Base-by-base conservation (phyloP, 2,797 vertebrate genomes). In the Anniella stebbinsi region DNA sequence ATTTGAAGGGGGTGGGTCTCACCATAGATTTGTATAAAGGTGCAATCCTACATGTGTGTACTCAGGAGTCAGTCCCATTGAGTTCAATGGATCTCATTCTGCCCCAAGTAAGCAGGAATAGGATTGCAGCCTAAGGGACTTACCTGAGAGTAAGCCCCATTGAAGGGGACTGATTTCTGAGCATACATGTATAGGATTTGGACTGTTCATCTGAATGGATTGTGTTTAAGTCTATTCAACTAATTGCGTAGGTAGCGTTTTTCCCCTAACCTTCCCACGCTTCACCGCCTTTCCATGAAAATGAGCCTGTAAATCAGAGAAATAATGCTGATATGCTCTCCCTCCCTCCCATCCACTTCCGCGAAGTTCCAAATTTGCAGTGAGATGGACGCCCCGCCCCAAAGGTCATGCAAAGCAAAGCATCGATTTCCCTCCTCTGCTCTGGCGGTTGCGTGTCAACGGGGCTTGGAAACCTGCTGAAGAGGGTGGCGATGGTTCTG, bases 371-470 rank as follows among this genome's bases (percentile, higher is more conserved):
- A 88, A 88, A 77, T 91, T 18, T 66, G 89, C 87, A 90, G 91
- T 83, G 88, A 87, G 80, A 48, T 38, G 25, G n/a, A 30, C 17
- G 5, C 30, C 21, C 30, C 7, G 1, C 87, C 92, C 87, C 77
- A 89, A 93, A 95, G 93, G 93, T 92, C 92, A 93, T 88, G 13
- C 54, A 82, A 60, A 94, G 93, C 86, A 85, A 89, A 41, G 54
- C 21, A 63, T 48, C 84, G 87, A 4, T 48, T 93, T 87, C 91
- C 90, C 90, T 89, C 91, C 81, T 54, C 82, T 6, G 48, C 57
- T 67, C 70, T 54, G 54, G 69, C 17, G n/a, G 7, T 73, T 63
- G 54, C 63, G 18, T 86, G 54, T 63, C 51, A 63, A 60, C 3
- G 17, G n/a, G n/a, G 17, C n/a, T 67, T 80, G 83, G 75, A 76